A percentile compares a stretch with the other conserved stretches of the same genome.
These are phyloP conservation scores for Lagocephalus sceleratus DNA, from an alignment of 2,797 vertebrate species.

Conservation along the genomic window DNA sequence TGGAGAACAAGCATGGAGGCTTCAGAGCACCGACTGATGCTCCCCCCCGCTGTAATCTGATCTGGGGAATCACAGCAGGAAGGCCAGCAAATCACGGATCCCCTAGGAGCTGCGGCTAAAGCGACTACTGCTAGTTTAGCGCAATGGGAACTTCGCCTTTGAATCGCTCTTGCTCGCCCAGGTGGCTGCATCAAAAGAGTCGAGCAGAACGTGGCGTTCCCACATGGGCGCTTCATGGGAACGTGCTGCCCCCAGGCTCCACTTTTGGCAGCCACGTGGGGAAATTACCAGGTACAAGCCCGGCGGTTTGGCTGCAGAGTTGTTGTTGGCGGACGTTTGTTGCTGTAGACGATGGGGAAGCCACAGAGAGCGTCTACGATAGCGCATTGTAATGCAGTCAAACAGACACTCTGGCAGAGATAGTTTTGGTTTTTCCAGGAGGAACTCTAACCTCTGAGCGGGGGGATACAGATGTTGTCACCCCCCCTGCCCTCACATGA, in stretches of 20 bases:
- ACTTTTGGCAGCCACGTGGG: conserved; percentile 44
- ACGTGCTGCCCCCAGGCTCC: conserved; percentile 29
- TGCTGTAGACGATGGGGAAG: conserved; percentile 60
- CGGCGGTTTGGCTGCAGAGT: conserved; percentile 19
- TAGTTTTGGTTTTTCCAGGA: too few relatives aligned
- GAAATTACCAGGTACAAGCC: conserved; percentile 51
- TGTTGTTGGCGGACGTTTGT: conserved; percentile 37
- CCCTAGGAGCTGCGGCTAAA: conserved; percentile 48
- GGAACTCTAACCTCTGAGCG: too few relatives aligned
- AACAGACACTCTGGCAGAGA: too few relatives aligned
- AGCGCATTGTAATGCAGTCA: too few relatives aligned
- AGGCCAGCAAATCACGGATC: conserved; percentile 62
- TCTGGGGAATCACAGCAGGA: conserved; percentile 65
- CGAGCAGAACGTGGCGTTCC: conserved; percentile 51
- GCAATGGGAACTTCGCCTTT: conserved; percentile 53
- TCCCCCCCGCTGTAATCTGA: conserved; percentile 69
- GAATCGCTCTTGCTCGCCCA: conserved; percentile 53
- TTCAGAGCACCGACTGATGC: conserved; percentile 46
- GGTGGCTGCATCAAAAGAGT: conserved; percentile 64
- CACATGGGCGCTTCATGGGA: conserved; percentile 35
- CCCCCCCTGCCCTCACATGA: too few relatives aligned
- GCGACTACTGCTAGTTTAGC: conserved; percentile 58
- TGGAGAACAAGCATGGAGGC: conserved; percentile 28
- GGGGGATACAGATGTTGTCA: too few relatives aligned
- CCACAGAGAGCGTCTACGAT: conserved; percentile 54